Evolutionary conservation across 2,888 invertebrate species (phyloP).

Genomic region (Nasonia oneida): DNA sequence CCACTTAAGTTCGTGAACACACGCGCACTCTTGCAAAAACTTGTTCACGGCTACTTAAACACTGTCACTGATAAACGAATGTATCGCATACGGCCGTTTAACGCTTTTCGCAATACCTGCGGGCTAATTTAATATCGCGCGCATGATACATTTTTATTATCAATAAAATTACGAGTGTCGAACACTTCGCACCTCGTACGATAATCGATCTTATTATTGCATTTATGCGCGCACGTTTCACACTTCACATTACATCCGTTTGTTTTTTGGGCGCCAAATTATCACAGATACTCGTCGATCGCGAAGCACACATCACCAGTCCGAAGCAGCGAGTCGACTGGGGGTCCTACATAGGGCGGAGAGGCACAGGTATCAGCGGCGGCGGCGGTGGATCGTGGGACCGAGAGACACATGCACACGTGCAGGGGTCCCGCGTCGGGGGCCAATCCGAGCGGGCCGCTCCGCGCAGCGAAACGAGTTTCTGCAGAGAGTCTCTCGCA

Average conservation of each 20-base stretch:
- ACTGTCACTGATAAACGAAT: constrained; percentile 29
- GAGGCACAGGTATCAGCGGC: constrained; percentile 61
- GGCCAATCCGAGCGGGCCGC: constrained; percentile 24
- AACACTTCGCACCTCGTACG: background rate
- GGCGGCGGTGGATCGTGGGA: constrained; percentile 70
- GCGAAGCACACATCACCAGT: background rate
- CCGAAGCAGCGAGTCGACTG: constrained; percentile 30
- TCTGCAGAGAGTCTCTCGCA: constrained; percentile 40
- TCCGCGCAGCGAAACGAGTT: constrained; percentile 66
- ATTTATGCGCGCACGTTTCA: background rate
- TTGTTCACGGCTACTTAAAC: constrained; percentile 19
- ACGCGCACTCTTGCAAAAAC: background rate
- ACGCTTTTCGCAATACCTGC: constrained; percentile 1
- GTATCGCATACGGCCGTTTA: background rate
- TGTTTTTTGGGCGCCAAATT: too few species aligned
- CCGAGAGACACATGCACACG: constrained; percentile 67
- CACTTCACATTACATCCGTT: too few species aligned
- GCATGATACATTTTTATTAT: constrained; percentile 21
- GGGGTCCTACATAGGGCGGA: constrained; percentile 1
- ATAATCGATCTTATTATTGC: background rate
- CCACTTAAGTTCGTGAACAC: constrained; percentile 42
- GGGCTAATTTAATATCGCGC: background rate
- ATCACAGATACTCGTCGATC: background rate
- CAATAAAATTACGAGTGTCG: constrained; percentile 20
- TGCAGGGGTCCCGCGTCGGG: background rate